A percentile compares a stretch with the other conserved stretches of the same genome.
Conservation (phyloP, 2,797 vertebrate species). For the Hypotaenidia philippensis region DNA sequence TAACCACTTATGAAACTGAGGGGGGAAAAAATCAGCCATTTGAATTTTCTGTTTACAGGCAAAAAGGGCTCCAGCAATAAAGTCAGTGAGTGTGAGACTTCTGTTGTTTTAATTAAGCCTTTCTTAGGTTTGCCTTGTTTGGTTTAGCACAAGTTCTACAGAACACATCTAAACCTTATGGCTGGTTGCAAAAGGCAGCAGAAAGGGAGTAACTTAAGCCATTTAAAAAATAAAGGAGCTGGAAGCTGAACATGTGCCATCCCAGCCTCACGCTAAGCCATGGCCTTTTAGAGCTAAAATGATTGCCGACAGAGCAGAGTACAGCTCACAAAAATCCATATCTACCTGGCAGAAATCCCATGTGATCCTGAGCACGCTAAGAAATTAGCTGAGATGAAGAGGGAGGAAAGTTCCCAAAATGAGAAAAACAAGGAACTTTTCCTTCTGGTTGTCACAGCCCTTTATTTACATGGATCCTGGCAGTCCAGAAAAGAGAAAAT, state of each 20-base stretch:
- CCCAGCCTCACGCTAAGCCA: neutral
- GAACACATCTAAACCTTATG: slow-evolving; percentile 28
- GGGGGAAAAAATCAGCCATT: slow-evolving; percentile 25
- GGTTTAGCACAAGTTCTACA: slow-evolving; percentile 52
- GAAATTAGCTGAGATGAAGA: neutral
- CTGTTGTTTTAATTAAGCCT: slow-evolving; percentile 55
- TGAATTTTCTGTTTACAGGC: slow-evolving; percentile 62
- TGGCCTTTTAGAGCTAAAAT: slow-evolving; percentile 53
- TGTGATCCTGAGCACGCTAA: neutral
- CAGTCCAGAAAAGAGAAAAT: neutral
- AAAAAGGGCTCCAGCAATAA: slow-evolving; percentile 49
- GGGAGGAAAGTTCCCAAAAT: neutral
- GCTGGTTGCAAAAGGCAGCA: neutral
- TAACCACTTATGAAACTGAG: slow-evolving; percentile 66
- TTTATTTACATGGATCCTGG: neutral
- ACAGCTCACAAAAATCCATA: neutral
- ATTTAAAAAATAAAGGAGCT: slow-evolving; percentile 51
- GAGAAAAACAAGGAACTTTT: slow-evolving; percentile 24
- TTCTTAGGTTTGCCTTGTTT: slow-evolving; percentile 69
- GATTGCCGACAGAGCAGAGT: neutral
- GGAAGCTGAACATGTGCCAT: slow-evolving; percentile 34
- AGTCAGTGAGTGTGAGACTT: slow-evolving; percentile 53
- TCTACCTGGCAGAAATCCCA: slow-evolving; percentile 57
- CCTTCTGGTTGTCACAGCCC: neutral
- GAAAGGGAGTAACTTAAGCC: slow-evolving; percentile 28